These are phyloP conservation scores for Drosophila sechellia DNA, from an alignment of 1,140 invertebrate species.

Conservation along the genomic window DNA sequence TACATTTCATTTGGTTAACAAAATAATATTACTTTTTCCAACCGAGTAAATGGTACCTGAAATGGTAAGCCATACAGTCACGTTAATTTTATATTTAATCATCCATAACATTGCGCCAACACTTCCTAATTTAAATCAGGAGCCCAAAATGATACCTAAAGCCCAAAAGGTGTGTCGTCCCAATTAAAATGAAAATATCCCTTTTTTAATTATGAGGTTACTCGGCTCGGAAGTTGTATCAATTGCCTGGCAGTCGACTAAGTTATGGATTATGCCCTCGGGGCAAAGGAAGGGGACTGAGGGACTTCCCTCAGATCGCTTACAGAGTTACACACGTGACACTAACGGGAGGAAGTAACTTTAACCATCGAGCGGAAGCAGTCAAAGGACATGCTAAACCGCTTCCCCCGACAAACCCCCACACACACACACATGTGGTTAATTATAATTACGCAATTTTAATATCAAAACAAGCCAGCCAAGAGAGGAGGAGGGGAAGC, in stretches of 20 bases:
- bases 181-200: slow-evolving; percentile 41
- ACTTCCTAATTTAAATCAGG: too few relatives aligned
- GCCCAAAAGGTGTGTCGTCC: neutral
- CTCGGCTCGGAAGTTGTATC: slow-evolving; percentile 63
- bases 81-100: neutral
- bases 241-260: slow-evolving; percentile 76
- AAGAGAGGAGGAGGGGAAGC: slow-evolving; percentile 33
- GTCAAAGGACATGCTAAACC: slow-evolving; percentile 67
- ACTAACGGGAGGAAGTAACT: slow-evolving; percentile 41
- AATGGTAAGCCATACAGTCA: too few relatives aligned
- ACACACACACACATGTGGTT: slow-evolving; percentile 75
- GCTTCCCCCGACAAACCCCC: slow-evolving; percentile 21
- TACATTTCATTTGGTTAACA: too few relatives aligned
- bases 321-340: slow-evolving; percentile 63
- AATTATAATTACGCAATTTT: slow-evolving; percentile 84
- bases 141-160: neutral
- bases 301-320: slow-evolving; percentile 68
- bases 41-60: too few relatives aligned
- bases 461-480: slow-evolving; percentile 76
- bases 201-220: slow-evolving; percentile 41
- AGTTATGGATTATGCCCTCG: slow-evolving; percentile 83
- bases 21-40: too few relatives aligned
- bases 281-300: slow-evolving; percentile 49
- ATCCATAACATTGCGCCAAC: neutral
- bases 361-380: slow-evolving; percentile 64